Base-by-base conservation (phyloP, 2,113 vertebrate genomes). In the Apteryx mantelli region DNA sequence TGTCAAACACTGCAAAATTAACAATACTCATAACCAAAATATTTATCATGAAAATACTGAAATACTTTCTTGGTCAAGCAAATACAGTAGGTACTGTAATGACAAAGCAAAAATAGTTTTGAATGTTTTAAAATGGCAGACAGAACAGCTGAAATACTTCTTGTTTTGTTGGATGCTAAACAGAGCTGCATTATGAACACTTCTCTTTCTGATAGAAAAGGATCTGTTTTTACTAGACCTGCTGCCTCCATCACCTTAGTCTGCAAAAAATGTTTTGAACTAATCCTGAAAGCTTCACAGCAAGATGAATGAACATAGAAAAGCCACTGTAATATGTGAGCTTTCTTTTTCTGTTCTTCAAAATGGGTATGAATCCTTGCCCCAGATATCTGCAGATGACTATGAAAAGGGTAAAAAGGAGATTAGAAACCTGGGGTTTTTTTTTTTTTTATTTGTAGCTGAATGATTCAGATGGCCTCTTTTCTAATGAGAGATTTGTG, bases 161-260 rank as follows among this genome's bases (percentile, higher is more conserved):
- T 78, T 69, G 36, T 80, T 86, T 91, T 90, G 84, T 78, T 60
- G 24, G 50, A 68, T 94, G 90, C 91, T 91, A 95, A 97, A 93
- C 38, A 93, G 76, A 88, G 56, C 56, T 93, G 25, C n/a, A 15
- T 73, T 95, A 53, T 58, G 63, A 95, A 42, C 46, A 50, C 9
- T 88, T 87, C 82, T 84, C 19, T 46, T 89, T 69, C 71, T 88
- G 76, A 86, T 91, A 32, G 75, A 85, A 76, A 69, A 60, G 75
- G 32, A 83, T 96, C 78, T 93, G 60, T 88, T 93, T 91, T 71
- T 75, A 61, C 81, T 73, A 44, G 82, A 48, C 52, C 56, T 89
- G 53, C 58, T 77, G 64, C 58, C 58, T 95, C 68, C 14, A 70
- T 60, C 78, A 93, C 58, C 58, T 88, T 48, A 65, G 36, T 10